Percentiles rank a stretch among this genome's conserved stretches.
phyloP scores from a whole-genome alignment of 2,113 vertebrate species.

The Balaenoptera acutorostrata region DNA sequence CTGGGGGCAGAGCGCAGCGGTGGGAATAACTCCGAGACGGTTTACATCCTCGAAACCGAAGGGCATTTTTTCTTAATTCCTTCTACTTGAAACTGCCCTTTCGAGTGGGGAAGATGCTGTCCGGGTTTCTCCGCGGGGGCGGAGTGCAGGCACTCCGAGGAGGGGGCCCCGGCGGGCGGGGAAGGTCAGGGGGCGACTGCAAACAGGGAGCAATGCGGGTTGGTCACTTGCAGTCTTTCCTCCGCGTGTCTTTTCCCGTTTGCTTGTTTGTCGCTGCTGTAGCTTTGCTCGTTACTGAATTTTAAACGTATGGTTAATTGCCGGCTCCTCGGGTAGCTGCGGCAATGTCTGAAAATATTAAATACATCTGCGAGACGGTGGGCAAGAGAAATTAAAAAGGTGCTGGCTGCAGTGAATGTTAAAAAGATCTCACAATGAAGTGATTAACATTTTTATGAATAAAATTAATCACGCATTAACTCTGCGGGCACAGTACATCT shows the following conservation, averaged over 20 bases:
- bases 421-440: constrained; percentile 85
- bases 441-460: constrained; percentile 90
- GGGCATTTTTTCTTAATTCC: neutral
- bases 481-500: constrained; percentile 77
- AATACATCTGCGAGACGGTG: constrained; percentile 77
- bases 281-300: constrained; percentile 50
- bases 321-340: constrained; percentile 68
- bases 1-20: constrained; percentile 70
- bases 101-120: neutral
- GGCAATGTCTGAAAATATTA: constrained; percentile 79
- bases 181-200: fast-evolving
- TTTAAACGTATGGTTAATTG: constrained; percentile 81
- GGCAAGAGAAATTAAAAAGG: constrained; percentile 80
- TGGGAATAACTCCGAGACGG: constrained; percentile 56
- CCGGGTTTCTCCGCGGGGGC: neutral
- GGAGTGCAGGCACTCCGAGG: neutral
- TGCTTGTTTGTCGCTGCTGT: neutral
- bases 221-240: neutral
- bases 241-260: neutral
- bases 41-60: neutral
- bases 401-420: constrained; percentile 79
- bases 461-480: constrained; percentile 89
- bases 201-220: fast-evolving
- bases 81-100: neutral
- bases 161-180: neutral